These are phyloP conservation scores for Siniperca scherzeri DNA, from an alignment of 2,797 vertebrate species.

Conservation along the genomic window DNA sequence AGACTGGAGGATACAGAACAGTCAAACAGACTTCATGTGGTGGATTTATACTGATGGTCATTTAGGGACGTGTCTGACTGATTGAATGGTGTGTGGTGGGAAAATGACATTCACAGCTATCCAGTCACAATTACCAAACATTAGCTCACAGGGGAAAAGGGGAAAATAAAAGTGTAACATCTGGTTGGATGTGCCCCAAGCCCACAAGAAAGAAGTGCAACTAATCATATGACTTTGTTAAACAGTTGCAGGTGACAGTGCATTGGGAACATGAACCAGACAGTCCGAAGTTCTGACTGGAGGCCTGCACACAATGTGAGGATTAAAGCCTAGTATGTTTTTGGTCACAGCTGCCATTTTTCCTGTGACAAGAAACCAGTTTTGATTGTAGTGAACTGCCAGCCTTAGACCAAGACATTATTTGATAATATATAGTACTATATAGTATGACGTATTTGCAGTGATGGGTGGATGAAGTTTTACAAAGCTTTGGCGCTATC, in stretches of 20 bases:
- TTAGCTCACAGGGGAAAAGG: no score
- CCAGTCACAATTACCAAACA: not conserved
- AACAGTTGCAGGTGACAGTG: no score
- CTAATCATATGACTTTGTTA: no score
- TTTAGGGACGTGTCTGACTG: no score
- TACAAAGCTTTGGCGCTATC: not conserved
- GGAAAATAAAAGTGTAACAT: no score
- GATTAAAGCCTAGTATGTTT: not conserved
- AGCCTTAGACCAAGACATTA: not conserved
- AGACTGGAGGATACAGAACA: slow-evolving; percentile 68
- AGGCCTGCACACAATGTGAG: not conserved
- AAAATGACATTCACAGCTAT: not conserved
- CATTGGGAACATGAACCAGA: no score
- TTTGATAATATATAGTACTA: no score
- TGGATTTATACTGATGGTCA: not conserved
- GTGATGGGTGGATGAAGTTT: not conserved
- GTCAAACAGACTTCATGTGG: not conserved
- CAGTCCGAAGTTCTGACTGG: no score
- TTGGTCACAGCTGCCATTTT: not conserved
- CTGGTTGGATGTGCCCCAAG: no score
- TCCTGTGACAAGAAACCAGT: not conserved
- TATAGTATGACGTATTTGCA: no score
- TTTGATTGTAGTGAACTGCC: not conserved
- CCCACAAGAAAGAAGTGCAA: no score
- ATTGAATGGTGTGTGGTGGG: not conserved